phyloP scores from a whole-genome alignment of 2,113 vertebrate genomes.

The Carollia perspicillata region DNA sequence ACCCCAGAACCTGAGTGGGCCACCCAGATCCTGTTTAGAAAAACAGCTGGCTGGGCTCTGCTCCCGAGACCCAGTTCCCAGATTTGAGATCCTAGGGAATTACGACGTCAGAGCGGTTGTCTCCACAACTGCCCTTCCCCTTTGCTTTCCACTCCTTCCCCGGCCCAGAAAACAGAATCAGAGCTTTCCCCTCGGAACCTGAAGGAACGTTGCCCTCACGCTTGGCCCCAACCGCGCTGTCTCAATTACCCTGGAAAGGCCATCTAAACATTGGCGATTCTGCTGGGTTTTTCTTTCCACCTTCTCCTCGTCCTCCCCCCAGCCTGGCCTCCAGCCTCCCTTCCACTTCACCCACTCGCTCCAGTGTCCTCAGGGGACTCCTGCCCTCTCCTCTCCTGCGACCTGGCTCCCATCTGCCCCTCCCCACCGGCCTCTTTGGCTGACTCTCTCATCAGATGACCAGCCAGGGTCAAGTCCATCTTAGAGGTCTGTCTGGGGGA shows the following conservation, averaged over 20 bases:
- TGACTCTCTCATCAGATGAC: neutral
- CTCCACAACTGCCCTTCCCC: neutral
- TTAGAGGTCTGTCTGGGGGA: neutral
- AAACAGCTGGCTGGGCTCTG: neutral
- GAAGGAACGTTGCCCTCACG: conserved; percentile 38
- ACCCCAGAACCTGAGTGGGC: neutral
- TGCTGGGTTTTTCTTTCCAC: conserved; percentile 62
- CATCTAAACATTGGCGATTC: conserved; percentile 61
- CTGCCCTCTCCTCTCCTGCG: neutral
- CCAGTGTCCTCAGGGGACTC: conserved; percentile 60
- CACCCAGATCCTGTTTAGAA: neutral
- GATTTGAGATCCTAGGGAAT: neutral
- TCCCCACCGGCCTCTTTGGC: neutral
- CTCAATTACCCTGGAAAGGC: conserved; percentile 50
- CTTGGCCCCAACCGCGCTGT: conserved; percentile 45
- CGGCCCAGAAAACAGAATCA: conserved; percentile 41
- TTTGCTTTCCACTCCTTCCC: conserved; percentile 33
- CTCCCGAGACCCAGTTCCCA: neutral
- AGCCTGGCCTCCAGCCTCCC: conserved; percentile 36
- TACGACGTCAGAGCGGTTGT: neutral
- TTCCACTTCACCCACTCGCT: neutral
- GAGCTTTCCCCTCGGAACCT: conserved; percentile 33
- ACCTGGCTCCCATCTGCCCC: neutral
- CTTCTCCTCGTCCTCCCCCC: neutral
- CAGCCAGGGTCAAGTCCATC: neutral